These are phyloP conservation scores for Drosophila setosimentum DNA, from an alignment of 2,888 invertebrate species.

Conservation along the genomic window DNA sequence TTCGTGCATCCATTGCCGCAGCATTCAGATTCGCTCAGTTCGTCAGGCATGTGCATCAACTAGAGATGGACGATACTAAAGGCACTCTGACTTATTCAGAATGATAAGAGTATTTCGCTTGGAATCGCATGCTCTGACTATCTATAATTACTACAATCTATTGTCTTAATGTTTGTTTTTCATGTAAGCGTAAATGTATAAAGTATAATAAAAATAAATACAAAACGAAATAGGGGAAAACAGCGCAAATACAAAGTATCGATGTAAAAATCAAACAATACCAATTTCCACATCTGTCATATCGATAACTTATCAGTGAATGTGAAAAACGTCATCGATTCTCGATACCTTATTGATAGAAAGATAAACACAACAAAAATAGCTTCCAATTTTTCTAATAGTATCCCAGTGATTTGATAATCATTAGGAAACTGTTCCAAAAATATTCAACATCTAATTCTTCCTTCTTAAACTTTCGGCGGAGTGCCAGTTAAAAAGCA, in stretches of 20 bases:
- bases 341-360: conserved; percentile 36
- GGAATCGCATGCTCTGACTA: background rate
- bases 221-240: no score
- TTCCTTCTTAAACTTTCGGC: background rate
- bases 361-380: conserved; percentile 51
- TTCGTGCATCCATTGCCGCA: conserved; percentile 85
- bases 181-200: background rate
- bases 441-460: background rate
- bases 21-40: conserved; percentile 75
- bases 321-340: background rate
- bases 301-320: conserved; percentile 28
- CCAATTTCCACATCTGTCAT: background rate
- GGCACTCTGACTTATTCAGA: background rate
- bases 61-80: conserved; percentile 28
- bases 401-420: conserved; percentile 37
- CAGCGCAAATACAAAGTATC: background rate
- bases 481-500: background rate
- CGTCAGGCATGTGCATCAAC: conserved; percentile 35
- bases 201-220: background rate
- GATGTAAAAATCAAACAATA: background rate
- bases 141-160: background rate
- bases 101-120: background rate
- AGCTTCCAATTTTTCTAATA: conserved; percentile 28
- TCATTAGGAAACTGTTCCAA: conserved; percentile 9
- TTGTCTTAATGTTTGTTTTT: background rate